These are phyloP conservation scores for Pelodytes ibericus DNA, from an alignment of 2,797 vertebrate species.

Conservation along the genomic window DNA sequence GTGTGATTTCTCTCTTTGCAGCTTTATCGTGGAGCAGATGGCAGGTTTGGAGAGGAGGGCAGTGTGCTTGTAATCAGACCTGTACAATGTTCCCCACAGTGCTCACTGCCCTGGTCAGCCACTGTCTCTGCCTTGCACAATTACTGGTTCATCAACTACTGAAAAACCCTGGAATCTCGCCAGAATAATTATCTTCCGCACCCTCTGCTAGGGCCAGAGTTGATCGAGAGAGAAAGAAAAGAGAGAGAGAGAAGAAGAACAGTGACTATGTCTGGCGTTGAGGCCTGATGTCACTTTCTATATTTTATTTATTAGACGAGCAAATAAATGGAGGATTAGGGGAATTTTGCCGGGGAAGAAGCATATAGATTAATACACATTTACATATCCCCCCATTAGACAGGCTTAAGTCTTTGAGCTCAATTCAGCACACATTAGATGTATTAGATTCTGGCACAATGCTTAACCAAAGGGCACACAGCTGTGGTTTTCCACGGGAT, in stretches of 20 bases:
- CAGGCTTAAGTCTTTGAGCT: slow-evolving; percentile 17
- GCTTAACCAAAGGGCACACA: slow-evolving; percentile 28
- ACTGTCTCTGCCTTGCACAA: slow-evolving; percentile 32
- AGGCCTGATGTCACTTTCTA: slow-evolving; percentile 25
- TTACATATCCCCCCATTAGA: not conserved
- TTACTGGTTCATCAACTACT: slow-evolving; percentile 45
- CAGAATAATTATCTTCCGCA: slow-evolving; percentile 42
- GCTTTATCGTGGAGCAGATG: slow-evolving; percentile 38
- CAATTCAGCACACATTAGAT: not conserved
- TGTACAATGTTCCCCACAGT: slow-evolving; percentile 58
- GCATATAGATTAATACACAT: slow-evolving; percentile 5
- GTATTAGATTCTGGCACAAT: slow-evolving; percentile 25
- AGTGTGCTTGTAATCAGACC: slow-evolving; percentile 67
- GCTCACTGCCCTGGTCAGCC: slow-evolving; percentile 31
- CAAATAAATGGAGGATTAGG: slow-evolving; percentile 28
- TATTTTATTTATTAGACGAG: slow-evolving; percentile 30
- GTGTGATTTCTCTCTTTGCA: slow-evolving; percentile 9
- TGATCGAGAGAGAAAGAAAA: not conserved
- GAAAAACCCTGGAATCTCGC: slow-evolving; percentile 26
- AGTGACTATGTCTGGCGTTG: not conserved
- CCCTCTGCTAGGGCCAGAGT: slow-evolving; percentile 27
- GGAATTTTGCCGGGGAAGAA: slow-evolving; percentile 11
- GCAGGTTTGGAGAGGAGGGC: slow-evolving; percentile 55
- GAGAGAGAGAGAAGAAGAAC: too few relatives aligned
- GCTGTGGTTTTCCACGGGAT: slow-evolving; percentile 30